Evolutionary conservation across 2,113 vertebrate species (phyloP).

Genomic region (Strigops habroptila): DNA sequence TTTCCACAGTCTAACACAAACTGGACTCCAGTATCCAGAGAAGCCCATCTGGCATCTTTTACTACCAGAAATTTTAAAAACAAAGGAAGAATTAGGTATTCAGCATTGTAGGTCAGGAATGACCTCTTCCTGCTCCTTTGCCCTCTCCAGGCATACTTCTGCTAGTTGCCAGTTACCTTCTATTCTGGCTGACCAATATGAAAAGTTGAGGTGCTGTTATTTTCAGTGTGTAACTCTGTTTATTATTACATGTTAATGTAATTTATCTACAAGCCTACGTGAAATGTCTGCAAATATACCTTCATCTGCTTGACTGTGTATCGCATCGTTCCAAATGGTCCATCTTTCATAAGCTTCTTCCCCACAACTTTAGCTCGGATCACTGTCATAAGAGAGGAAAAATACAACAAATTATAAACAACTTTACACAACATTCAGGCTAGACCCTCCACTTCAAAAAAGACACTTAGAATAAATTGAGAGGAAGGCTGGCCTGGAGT

Average conservation of each 20-base stretch:
- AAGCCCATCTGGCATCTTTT: neutral
- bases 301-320: conserved; percentile 98
- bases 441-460: neutral
- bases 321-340: conserved; percentile 90
- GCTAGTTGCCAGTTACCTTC: neutral
- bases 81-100: neutral
- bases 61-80: neutral
- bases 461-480: neutral
- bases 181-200: neutral
- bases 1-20: neutral
- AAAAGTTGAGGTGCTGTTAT: neutral
- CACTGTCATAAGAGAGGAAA: conserved; percentile 76
- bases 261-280: neutral
- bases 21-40: neutral
- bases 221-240: neutral
- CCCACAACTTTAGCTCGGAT: conserved; percentile 96
- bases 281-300: conserved; percentile 65
- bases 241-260: neutral
- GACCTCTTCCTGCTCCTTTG: neutral
- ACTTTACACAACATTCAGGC: neutral
- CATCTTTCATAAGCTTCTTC: conserved; percentile 93
- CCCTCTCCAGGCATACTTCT: neutral
- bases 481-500: neutral
- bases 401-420: neutral
- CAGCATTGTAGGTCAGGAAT: neutral